Conservation (phyloP, 1,140 invertebrate species). For the Caerostris extrusa region DNA sequence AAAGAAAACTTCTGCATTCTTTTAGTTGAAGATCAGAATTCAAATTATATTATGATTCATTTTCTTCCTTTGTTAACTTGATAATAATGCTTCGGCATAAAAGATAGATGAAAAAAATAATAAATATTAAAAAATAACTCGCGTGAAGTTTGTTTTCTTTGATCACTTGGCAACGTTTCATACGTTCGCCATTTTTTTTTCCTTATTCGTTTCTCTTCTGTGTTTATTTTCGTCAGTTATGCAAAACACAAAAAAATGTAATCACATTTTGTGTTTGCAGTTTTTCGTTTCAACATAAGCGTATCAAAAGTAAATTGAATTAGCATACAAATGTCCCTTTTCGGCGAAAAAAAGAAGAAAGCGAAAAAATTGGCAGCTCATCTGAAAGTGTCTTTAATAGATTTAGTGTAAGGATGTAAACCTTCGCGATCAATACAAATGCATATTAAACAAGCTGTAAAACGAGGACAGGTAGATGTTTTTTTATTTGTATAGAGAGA, state of each 20-base stretch:
- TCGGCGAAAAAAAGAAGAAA: neutral
- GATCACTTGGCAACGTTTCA: conserved; percentile 19
- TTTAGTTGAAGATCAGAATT: neutral
- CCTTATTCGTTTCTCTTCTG: neutral
- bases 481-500: neutral
- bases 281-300: conserved; percentile 13
- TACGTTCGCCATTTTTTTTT: neutral
- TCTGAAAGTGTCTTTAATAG: neutral
- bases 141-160: conserved; percentile 12
- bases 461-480: neutral
- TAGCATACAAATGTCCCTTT: conserved; percentile 25
- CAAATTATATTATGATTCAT: neutral
- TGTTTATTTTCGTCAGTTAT: too few relatives aligned
- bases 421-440: neutral
- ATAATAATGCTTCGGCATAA: conserved; percentile 18
- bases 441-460: neutral
- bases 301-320: conserved; percentile 20
- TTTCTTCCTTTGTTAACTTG: neutral
- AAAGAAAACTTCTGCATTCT: neutral
- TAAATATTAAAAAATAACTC: neutral
- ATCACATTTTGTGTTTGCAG: conserved; percentile 18
- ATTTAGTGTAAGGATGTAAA: neutral
- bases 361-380: too few relatives aligned
- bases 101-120: neutral
- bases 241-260: conserved; percentile 2